Base-by-base conservation (phyloP, 2,888 invertebrate genomes). In the Myopa tessellatipennis region DNA sequence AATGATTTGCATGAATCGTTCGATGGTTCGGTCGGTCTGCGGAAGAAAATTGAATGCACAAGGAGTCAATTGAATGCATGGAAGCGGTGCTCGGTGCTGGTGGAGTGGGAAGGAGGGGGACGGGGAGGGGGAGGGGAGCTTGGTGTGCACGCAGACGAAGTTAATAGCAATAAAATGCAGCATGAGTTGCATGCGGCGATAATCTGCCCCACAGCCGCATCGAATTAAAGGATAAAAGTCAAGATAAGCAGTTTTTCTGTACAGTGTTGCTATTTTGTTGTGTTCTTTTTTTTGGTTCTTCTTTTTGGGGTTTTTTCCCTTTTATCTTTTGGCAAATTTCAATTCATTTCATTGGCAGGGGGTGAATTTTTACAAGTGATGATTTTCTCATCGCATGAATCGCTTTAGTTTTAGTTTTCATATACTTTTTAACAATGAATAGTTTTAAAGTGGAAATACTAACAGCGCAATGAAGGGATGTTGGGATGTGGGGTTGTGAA, bases 1-100 rank as follows among this genome's bases (percentile, higher is more conserved):
- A 60, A 73, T 73, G 72, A 73, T 61, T 73, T 73, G 61, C 72
- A 72, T 72, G 72, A 58, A 60, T 14, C 38, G 34, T 18, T 63
- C 36, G 14, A 1, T n/a, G 4, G n/a, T 6, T 2, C 55, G 5
- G 55, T 26, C 26, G 26, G 26, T 26, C 26, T 26, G 26, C 26
- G 26, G 26, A 10, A 55, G 14, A 55, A 55, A 55, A 55, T 45
- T 45, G 45, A 45, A 45, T 45, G 45, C 45, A 45, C 45, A 45
- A 45, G 45, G 16, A 55, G 5, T 55, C 55, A 55, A 55, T n/a
- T 14, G 5, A 55, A n/a, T 14, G 55, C 45, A 45, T 10, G 45
- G 6, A 4, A 45, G 7, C 10, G 3, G 26, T 7, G 12, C 18
- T 63, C n/a, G 5, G 26, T 6, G 6, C 36, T 18, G 12, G 12